Evolutionary conservation across 1,140 invertebrate genomes (phyloP), one percentile per base, ranked within the genome.

Genomic region (Drosophila pallidifrons): DNA sequence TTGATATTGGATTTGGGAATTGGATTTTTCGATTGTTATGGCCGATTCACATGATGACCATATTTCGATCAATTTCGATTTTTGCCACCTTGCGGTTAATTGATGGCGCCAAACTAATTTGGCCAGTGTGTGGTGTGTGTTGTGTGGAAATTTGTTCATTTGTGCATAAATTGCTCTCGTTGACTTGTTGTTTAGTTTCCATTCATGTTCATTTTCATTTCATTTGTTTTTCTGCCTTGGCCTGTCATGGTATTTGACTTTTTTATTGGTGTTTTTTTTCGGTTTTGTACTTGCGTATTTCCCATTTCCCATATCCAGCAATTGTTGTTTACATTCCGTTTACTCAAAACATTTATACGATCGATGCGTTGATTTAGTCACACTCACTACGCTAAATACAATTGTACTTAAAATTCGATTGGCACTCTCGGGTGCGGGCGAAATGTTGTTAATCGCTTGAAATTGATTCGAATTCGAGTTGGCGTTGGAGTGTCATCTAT

Each of bases 211-310:
- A 25, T 25, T 25, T 45, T 67, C 63, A 65, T 35, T 52, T 28
- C 41, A 46, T 57, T 63, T 69, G 65, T 61, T 70, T 4, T 51
- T 60, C 72, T 59, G 75, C 67, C 76, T 68, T 81, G 75, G 55
- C 55, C 16, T 32, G 32, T 32, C 32, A 32, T 7, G 35, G 15
- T 65, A 30, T 69, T 71, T 75, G 83, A 88, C 83, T 88, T 88
- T 87, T 88, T 88, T 88, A 88, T 88, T 88, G 85, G 77, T 25
- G 32, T 57, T 75, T 80, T 58, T 79, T 80, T 25, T 3, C 0
- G 20, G 20, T 25, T 25, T 25, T 25, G 20, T 25, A 88, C 73
- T 88, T 87, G 80, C 80, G 80, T 77, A 82, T 88, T 88, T 88
- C 73, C 82, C 79, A 82, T 66, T 77, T 73, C 72, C 83, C 80